Percentiles rank a stretch among this genome's conserved stretches.
These are phyloP conservation scores for Pocillopora damicornis DNA, from an alignment of 64 coral and sea anemone genomes.

Conservation along the genomic window DNA sequence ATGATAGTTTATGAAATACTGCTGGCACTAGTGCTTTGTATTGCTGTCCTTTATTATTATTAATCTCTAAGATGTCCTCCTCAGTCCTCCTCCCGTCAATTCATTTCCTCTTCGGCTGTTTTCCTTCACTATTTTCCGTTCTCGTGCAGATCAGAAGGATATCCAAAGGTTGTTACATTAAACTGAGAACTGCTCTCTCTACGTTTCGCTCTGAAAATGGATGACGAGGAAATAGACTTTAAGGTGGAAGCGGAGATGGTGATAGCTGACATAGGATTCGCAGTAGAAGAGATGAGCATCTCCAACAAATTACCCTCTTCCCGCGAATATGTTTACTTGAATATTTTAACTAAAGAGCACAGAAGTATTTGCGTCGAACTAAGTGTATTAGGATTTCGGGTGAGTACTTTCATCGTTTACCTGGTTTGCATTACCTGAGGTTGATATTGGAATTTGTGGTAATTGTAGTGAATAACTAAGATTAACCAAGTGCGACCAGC, in stretches of 20 bases:
- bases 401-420: background rate
- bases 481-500: too few relatives aligned
- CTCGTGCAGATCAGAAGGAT: background rate
- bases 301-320: conserved; percentile 37
- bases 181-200: background rate
- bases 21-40: background rate
- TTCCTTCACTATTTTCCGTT: background rate
- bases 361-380: conserved; percentile 37
- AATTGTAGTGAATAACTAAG: too few relatives aligned
- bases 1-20: background rate
- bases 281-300: conserved; percentile 34
- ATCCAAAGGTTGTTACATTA: background rate
- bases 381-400: conserved; percentile 50
- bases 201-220: conserved; percentile 3
- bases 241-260: conserved; percentile 49
- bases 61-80: background rate
- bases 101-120: background rate
- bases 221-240: conserved; percentile 69
- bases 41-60: background rate
- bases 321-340: conserved; percentile 36
- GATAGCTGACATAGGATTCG: conserved; percentile 58
- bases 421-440: background rate
- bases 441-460: too few relatives aligned
- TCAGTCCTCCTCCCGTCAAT: background rate
- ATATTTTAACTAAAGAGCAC: conserved; percentile 48